phyloP scores from a whole-genome alignment of 1,140 invertebrate species.

The Patella vulgata region DNA sequence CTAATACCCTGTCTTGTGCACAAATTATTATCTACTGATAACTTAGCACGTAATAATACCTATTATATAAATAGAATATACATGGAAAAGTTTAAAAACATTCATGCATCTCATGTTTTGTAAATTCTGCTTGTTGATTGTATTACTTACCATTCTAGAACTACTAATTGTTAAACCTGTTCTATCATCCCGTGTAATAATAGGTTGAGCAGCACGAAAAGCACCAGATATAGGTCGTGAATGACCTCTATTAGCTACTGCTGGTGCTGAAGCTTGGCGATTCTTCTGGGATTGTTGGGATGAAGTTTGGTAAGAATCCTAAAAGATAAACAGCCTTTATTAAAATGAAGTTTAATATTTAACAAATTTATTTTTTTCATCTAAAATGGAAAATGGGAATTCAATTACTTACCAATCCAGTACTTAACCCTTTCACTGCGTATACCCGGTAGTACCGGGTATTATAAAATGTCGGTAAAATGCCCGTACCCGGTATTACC shows the following conservation, averaged over 20 bases:
- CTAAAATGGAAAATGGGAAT: background rate
- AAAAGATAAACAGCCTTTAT: slow-evolving; percentile 2
- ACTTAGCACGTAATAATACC: too few relatives aligned
- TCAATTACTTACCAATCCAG: background rate
- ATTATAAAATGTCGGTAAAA: too few relatives aligned
- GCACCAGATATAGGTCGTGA: slow-evolving; percentile 31
- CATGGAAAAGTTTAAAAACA: too few relatives aligned
- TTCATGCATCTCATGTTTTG: too few relatives aligned
- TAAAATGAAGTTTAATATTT: too few relatives aligned
- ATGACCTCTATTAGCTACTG: slow-evolving; percentile 29
- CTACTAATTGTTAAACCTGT: slow-evolving; percentile 48
- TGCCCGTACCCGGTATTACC: too few relatives aligned
- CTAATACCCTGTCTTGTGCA: too few relatives aligned
- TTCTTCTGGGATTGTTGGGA: slow-evolving; percentile 28
- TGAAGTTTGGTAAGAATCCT: slow-evolving; percentile 31
- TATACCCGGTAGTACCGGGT: too few relatives aligned
- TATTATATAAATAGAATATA: too few relatives aligned
- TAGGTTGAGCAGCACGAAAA: slow-evolving; percentile 39
- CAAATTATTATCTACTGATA: too few relatives aligned
- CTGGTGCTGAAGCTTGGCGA: slow-evolving; percentile 53
- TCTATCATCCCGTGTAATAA: slow-evolving; percentile 44
- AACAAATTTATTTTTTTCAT: background rate
- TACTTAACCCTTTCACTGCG: background rate
- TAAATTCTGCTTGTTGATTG: too few relatives aligned
- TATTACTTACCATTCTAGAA: slow-evolving; percentile 50